Evolutionary conservation across 2,888 invertebrate species (phyloP), one percentile per base, ranked within the genome.

Genomic region (Tuta absoluta): DNA sequence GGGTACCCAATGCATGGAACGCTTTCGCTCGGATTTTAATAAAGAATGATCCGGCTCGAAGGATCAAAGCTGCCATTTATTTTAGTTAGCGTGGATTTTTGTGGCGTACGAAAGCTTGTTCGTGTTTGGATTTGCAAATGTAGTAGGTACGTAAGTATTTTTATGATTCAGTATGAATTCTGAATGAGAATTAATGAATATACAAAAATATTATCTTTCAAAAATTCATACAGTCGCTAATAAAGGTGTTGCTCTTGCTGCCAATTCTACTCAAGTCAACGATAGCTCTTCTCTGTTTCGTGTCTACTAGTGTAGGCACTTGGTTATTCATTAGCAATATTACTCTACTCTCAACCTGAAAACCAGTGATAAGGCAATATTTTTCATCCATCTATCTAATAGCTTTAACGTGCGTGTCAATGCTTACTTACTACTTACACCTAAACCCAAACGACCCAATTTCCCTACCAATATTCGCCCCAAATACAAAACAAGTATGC

Each of bases 1-100:
- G 91, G 88, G 89, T 89, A n/a, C n/a, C n/a, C n/a, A 91, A 90
- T 87, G 88, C 87, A 87, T 79, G 84, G 75, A 82, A 82, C 84
- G 79, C 81, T 76, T 74, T 77, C 81, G 80, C 68, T 80, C 78
- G 81, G 77, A 82, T 85, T 89, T 89, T 89, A 89, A 89, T 89
- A 90, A 87, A 88, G 84, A 77, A 89, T 87, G 86, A 87, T 75
- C 69, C 71, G 67, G 67, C 69, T 69, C 62, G 71, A 65, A 63
- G 84, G 86, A 87, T 88, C 84, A 85, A 81, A 84, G 85, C 77
- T 67, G 79, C 84, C 84, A 88, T 91, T 91, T 85, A 79, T 89
- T 88, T 85, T 84, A 82, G 85, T 90, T 89, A 89, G 82, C 59
- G 69, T 69, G 74, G 82, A 82, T 86, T 86, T 83, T 72, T 72